Conservation (phyloP, 2,888 invertebrate genomes). For the Ormia ochracea region DNA sequence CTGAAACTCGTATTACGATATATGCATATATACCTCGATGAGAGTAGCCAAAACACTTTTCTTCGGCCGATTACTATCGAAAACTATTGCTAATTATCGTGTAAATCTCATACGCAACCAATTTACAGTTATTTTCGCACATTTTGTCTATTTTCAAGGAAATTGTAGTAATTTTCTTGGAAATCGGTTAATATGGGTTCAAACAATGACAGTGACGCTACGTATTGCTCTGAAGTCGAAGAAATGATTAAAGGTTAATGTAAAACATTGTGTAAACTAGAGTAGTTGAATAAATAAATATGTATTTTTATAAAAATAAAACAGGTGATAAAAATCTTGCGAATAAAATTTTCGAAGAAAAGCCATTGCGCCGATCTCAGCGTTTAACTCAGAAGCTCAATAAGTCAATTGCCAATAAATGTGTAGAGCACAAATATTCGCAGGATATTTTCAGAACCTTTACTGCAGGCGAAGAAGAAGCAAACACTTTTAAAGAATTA, state of each 20-base stretch:
- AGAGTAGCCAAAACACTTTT: too few species aligned
- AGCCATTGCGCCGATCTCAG: not conserved
- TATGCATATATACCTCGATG: too few species aligned
- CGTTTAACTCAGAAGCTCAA: slow-evolving; percentile 1
- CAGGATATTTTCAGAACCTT: not conserved
- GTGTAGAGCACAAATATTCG: not conserved
- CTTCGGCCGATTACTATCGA: too few species aligned
- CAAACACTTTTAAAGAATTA: too few species aligned
- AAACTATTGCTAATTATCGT: too few species aligned
- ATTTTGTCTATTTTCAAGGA: not conserved
- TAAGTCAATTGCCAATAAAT: not conserved
- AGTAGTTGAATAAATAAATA: not conserved
- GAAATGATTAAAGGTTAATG: slow-evolving; percentile 16
- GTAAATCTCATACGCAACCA: too few species aligned
- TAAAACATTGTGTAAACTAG: not conserved
- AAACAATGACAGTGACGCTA: slow-evolving; percentile 43
- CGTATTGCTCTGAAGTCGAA: slow-evolving; percentile 62
- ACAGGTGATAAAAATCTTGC: not conserved
- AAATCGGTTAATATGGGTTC: slow-evolving; percentile 28
- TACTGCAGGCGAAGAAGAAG: not conserved
- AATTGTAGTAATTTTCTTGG: not conserved
- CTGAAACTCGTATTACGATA: too few species aligned
- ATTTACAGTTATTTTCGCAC: not conserved
- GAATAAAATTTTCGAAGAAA: not conserved
- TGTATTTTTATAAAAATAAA: not conserved